Conservation (phyloP, 2,797 vertebrate genomes). For the Sebastes vulpes region DNA sequence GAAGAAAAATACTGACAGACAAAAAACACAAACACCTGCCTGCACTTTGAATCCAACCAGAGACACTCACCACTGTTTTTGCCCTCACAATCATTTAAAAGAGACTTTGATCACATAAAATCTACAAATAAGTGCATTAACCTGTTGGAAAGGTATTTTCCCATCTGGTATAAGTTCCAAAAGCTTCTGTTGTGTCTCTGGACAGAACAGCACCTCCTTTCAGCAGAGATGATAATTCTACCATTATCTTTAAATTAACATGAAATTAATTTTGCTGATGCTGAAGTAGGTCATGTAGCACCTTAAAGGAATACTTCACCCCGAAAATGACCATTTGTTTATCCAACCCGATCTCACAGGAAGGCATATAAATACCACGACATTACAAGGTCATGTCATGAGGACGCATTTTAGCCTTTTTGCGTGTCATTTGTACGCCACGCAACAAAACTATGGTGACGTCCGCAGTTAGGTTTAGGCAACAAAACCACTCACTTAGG, state of each 20-base stretch:
- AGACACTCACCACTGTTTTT: not conserved
- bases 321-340: not conserved
- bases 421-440: too few species aligned
- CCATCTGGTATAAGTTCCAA: not conserved
- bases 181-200: not conserved
- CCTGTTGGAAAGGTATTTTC: not conserved
- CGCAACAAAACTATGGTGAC: too few species aligned
- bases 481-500: too few species aligned
- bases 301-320: not conserved
- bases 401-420: too few species aligned
- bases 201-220: not conserved
- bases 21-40: conserved; percentile 2
- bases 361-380: too few species aligned
- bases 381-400: too few species aligned
- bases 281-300: not conserved
- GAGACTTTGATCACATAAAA: not conserved
- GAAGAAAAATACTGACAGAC: not conserved
- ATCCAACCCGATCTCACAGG: not conserved
- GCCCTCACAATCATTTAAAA: not conserved
- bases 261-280: not conserved
- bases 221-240: not conserved
- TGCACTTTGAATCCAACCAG: not conserved
- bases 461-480: too few species aligned
- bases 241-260: not conserved
- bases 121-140: not conserved